phyloP scores from a whole-genome alignment of 2,113 vertebrate species.

The Dasypus novemcinctus region DNA sequence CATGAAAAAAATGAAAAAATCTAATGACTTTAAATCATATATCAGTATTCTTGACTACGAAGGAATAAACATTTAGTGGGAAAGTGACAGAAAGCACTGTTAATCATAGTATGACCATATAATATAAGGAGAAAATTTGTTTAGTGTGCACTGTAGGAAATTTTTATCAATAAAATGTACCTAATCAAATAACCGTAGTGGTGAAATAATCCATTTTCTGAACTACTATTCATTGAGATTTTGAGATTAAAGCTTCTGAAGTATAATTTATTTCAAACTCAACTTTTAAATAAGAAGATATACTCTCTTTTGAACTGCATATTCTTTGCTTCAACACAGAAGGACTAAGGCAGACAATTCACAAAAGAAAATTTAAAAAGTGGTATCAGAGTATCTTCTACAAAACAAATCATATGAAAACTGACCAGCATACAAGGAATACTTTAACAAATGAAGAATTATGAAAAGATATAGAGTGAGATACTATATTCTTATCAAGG shows the following conservation, averaged over 20 bases:
- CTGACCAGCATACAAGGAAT: neutral
- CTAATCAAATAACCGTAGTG: slow-evolving; percentile 9
- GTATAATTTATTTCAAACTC: neutral
- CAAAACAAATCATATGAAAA: slow-evolving; percentile 1
- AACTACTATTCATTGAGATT: neutral
- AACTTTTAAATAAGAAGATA: neutral
- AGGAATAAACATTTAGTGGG: neutral
- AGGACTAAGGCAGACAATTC: neutral
- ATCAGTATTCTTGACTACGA: neutral
- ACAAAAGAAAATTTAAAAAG: neutral
- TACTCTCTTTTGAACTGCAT: no score
- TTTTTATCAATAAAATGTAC: slow-evolving; percentile 40
- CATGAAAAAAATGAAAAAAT: neutral
- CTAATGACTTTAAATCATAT: neutral
- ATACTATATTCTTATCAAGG: neutral
- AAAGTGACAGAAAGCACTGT: neutral
- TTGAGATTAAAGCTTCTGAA: slow-evolving; percentile 11
- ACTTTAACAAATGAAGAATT: neutral
- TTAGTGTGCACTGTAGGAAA: neutral
- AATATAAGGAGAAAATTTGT: neutral
- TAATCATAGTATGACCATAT: neutral
- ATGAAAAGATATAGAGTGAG: neutral
- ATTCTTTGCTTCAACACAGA: neutral
- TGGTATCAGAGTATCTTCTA: neutral
- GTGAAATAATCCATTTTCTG: neutral